These are phyloP conservation scores for Scaptomyza caliginosa DNA, from an alignment of 2,888 invertebrate genomes.

Conservation along the genomic window DNA sequence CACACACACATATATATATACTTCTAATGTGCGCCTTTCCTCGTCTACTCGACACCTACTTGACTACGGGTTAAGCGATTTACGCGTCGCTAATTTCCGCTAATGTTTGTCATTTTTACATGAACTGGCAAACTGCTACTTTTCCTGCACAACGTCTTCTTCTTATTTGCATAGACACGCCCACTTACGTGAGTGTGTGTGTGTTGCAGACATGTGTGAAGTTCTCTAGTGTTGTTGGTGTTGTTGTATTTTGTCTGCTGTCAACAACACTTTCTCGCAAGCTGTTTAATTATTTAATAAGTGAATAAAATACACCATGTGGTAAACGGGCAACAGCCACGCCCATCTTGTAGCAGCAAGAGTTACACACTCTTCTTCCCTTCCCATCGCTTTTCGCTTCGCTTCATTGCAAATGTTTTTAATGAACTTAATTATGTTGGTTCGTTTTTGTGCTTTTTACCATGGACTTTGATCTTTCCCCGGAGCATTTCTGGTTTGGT, in stretches of 20 bases:
- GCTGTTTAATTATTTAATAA: constrained; percentile 73
- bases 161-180: constrained; percentile 10
- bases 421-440: constrained; percentile 68
- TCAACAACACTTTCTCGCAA: constrained; percentile 41
- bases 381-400: not conserved
- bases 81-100: constrained; percentile 78
- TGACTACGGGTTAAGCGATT: constrained; percentile 64
- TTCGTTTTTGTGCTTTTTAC: not conserved
- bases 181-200: not conserved
- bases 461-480: constrained; percentile 23
- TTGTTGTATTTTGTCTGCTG: constrained; percentile 1
- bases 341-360: constrained; percentile 1
- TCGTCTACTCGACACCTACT: not conserved
- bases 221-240: constrained; percentile 15
- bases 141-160: not conserved
- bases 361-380: no score
- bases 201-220: constrained; percentile 33
- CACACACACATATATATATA: no score
- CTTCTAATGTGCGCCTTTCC: no score
- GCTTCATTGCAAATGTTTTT: constrained; percentile 48
- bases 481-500: not conserved
- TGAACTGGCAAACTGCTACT: constrained; percentile 39
- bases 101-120: constrained; percentile 76
- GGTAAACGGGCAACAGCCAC: constrained; percentile 12
- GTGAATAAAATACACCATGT: constrained; percentile 67